Base-by-base conservation (phyloP, 1,140 invertebrate genomes). In the Euwallacea fornicatus region DNA sequence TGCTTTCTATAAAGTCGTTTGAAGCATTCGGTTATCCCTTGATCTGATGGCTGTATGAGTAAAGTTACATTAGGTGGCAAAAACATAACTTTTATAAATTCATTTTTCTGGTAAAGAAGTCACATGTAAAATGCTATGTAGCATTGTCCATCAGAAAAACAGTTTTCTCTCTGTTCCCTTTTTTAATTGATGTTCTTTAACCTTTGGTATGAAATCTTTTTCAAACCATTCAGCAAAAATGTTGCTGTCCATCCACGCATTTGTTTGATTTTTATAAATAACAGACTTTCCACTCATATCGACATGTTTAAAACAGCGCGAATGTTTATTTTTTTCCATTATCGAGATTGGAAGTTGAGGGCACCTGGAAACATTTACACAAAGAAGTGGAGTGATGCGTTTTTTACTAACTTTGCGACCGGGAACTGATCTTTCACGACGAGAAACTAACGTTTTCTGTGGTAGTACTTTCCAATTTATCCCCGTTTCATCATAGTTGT, bases 221-320 rank as follows among this genome's bases (percentile, higher is more conserved):
- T 33, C 21, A 33, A 33, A 33, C 21, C 21, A 33, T 33, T 33
- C 21, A 33, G 4, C 21, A 33, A 33, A 33, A 50, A 50, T 50
- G 46, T 50, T 50, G 13, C 46, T 50, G 6, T 50, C 46, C 46
- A 50, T 50, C 46, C 46, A 50, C 1, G 46, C 6, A 50, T 50
- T 50, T 50, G 46, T 50, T 6, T 50, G 46, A 50, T 50, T 50
- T 11, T 50, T 50, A 10, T 50, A 50, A 50, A n/a, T n/a, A n/a
- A 50, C 46, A 11, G 46, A 6, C 1, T 2, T 50, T 50, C 46
- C 46, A 50, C 6, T 6, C 46, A 50, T 50, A 50, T 50, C 6
- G 46, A 33, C 21, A 33, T 33, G 21, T 33, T 33, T 33, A 33
- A 33, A 33, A 33, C 21, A 33, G 21, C 21, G 21, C 4, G 21